phyloP scores from a whole-genome alignment of 1,140 invertebrate genomes.

The Maconellicoccus hirsutus region DNA sequence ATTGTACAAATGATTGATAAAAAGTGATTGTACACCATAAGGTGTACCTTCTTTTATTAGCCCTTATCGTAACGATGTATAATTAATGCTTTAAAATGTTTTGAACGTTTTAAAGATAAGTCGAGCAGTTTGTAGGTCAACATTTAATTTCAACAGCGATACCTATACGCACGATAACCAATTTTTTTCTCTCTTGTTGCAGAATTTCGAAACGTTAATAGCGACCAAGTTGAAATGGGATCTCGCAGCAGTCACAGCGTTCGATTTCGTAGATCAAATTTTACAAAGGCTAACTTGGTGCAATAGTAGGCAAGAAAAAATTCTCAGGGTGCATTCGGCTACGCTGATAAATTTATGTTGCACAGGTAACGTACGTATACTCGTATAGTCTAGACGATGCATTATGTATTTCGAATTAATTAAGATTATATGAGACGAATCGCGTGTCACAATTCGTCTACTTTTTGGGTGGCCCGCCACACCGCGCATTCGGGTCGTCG shows the following conservation, averaged over 20 bases:
- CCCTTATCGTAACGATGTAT: neutral
- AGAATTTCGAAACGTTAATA: conserved; percentile 19
- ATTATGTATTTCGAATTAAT: too few species aligned
- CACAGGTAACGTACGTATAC: neutral
- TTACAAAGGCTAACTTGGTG: conserved; percentile 11
- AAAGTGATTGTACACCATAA: neutral
- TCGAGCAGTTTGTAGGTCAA: neutral
- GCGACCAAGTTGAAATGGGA: conserved; percentile 13
- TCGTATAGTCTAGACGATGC: too few species aligned
- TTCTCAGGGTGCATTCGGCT: neutral
- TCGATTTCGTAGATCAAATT: conserved; percentile 18
- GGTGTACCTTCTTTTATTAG: neutral
- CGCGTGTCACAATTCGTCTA: neutral
- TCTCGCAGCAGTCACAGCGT: conserved; percentile 1
- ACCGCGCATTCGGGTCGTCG: neutral
- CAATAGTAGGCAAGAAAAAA: conserved; percentile 4
- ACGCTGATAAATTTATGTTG: conserved; percentile 17
- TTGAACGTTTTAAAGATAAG: neutral
- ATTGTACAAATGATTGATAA: neutral
- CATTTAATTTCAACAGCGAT: neutral
- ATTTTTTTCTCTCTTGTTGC: neutral
- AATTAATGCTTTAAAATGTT: neutral
- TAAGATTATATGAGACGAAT: too few species aligned
- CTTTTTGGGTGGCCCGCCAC: neutral
- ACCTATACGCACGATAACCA: too few species aligned